Evolutionary conservation across 2,113 vertebrate genomes (phyloP).

Genomic region (Pipa parva): DNA sequence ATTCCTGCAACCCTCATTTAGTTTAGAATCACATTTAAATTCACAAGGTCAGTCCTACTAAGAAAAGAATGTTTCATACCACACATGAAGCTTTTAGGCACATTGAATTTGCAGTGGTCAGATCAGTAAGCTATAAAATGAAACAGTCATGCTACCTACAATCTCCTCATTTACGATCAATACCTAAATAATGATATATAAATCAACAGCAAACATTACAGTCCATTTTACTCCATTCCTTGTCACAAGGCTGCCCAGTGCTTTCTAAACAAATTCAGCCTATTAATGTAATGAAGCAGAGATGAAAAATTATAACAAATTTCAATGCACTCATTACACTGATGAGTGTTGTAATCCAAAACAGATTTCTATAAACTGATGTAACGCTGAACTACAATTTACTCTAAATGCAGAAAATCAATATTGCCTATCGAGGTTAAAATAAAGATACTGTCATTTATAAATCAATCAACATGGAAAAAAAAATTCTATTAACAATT

Average conservation of each 20-base stretch:
- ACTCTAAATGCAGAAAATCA: too few species aligned
- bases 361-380: neutral
- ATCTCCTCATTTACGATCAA: neutral
- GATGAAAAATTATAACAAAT: neutral
- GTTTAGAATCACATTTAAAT: neutral
- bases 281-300: neutral
- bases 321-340: too few species aligned
- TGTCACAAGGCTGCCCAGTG: neutral
- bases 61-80: constrained; percentile 28
- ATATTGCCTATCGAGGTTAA: too few species aligned
- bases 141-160: neutral
- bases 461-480: too few species aligned
- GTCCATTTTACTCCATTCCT: neutral
- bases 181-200: neutral
- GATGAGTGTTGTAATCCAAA: neutral
- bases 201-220: neutral
- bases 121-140: neutral
- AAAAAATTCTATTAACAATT: too few species aligned
- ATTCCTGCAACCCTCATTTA: constrained; percentile 30
- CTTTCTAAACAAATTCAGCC: neutral
- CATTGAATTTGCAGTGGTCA: neutral
- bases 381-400: neutral
- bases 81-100: constrained; percentile 38
- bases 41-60: neutral
- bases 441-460: too few species aligned